phyloP scores from a whole-genome alignment of 2,888 invertebrate genomes.

The Scaptomyza flava region DNA sequence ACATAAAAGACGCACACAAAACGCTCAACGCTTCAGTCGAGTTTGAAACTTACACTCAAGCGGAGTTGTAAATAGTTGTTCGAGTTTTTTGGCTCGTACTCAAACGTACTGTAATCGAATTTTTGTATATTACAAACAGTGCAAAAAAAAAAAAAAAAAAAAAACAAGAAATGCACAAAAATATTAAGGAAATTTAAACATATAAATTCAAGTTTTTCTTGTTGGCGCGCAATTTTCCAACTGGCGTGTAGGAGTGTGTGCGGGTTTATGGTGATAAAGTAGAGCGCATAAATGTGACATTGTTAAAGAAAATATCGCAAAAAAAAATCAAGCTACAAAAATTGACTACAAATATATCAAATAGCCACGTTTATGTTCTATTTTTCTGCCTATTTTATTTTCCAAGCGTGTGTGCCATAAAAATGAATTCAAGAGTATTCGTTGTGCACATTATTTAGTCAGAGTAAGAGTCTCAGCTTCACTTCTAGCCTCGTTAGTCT shows the following conservation, averaged over 20 bases:
- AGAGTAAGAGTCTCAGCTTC: slow-evolving; percentile 20
- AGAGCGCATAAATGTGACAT: slow-evolving; percentile 32
- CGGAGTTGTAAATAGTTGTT: slow-evolving; percentile 82
- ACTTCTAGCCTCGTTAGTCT: slow-evolving; percentile 59
- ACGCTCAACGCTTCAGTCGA: slow-evolving; percentile 83
- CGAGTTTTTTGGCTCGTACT: slow-evolving; percentile 84
- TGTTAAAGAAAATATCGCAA: slow-evolving; percentile 23
- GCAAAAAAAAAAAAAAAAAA: slow-evolving; percentile 1
- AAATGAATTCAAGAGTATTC: slow-evolving; percentile 41
- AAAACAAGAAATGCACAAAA: slow-evolving; percentile 2
- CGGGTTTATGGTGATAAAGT: slow-evolving; percentile 36
- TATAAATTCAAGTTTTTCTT: slow-evolving; percentile 19
- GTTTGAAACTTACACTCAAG: slow-evolving; percentile 84
- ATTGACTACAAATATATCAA: slow-evolving; percentile 28
- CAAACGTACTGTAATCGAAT: slow-evolving; percentile 82
- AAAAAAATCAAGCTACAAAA: slow-evolving; percentile 45
- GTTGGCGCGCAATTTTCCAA: slow-evolving; percentile 33
- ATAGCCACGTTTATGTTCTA: slow-evolving; percentile 25
- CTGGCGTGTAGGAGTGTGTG: slow-evolving; percentile 13
- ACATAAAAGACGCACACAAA: slow-evolving; percentile 75
- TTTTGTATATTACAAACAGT: slow-evolving; percentile 19
- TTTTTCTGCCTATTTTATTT: slow-evolving; percentile 12
- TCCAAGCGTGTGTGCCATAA: slow-evolving; percentile 15
- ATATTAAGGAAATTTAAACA: slow-evolving; percentile 26
- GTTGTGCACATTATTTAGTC: slow-evolving; percentile 38